Evolutionary conservation across 1,140 invertebrate genomes (phyloP).

Genomic region (Medauroidea extradentata): DNA sequence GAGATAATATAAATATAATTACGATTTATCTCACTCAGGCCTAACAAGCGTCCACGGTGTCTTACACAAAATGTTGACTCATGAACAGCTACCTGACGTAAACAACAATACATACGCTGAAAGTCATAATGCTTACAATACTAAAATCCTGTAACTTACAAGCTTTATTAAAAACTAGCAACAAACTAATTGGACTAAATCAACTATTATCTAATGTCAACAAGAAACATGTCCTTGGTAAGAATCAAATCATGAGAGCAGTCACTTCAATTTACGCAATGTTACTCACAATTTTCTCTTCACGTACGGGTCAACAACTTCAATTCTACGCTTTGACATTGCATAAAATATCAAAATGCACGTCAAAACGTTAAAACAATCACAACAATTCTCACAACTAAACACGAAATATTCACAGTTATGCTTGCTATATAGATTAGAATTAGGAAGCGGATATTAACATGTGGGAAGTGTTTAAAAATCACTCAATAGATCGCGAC

Average conservation of each 20-base stretch:
- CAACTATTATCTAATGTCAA: background rate
- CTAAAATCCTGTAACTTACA: no score
- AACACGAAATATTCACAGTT: background rate
- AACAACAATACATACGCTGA: no score
- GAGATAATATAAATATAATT: no score
- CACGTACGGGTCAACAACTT: slow-evolving; percentile 75
- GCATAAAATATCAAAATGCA: background rate
- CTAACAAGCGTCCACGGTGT: no score
- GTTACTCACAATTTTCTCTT: slow-evolving; percentile 63
- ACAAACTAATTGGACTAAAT: background rate
- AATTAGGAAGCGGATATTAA: no score
- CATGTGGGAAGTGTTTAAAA: no score
- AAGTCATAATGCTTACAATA: no score
- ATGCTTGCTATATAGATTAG: background rate
- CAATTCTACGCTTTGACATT: slow-evolving; percentile 80
- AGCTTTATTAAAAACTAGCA: no score
- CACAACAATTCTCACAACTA: background rate
- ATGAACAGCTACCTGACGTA: no score
- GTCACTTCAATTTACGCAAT: background rate
- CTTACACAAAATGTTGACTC: no score
- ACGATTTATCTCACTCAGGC: no score
- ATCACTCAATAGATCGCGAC: no score
- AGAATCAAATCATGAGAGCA: background rate
- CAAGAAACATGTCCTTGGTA: slow-evolving; percentile 8
- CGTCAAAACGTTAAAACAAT: background rate